phyloP scores from a whole-genome alignment of 2,888 invertebrate genomes.

The Drosophila kanekoi region DNA sequence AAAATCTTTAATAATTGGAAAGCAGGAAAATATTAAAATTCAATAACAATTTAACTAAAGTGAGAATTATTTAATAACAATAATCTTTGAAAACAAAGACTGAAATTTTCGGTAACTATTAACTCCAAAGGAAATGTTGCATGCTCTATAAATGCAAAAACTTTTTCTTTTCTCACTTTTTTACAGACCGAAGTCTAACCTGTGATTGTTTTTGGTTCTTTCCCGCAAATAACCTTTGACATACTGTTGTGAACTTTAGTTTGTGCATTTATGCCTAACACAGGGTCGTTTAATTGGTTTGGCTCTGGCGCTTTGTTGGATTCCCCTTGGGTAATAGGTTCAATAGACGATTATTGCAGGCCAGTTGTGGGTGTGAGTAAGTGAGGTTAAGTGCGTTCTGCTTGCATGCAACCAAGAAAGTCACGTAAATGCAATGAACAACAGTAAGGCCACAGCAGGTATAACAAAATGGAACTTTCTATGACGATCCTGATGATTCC shows the following conservation, averaged over 20 bases:
- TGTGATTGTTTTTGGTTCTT: neutral
- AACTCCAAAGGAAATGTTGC: too few species aligned
- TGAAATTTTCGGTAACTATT: too few species aligned
- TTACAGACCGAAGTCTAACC: too few species aligned
- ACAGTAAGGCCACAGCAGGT: slow-evolving; percentile 9
- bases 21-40: too few species aligned
- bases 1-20: too few species aligned
- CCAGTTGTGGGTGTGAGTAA: slow-evolving; percentile 42
- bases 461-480: slow-evolving; percentile 1
- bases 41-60: too few species aligned
- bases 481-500: slow-evolving; percentile 3
- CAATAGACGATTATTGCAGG: slow-evolving; percentile 74
- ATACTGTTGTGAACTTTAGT: slow-evolving; percentile 2
- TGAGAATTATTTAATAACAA: too few species aligned
- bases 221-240: slow-evolving; percentile 2
- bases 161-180: neutral
- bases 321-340: slow-evolving; percentile 64
- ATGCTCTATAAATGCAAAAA: neutral
- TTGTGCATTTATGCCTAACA: slow-evolving; percentile 10
- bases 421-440: slow-evolving; percentile 13
- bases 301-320: slow-evolving; percentile 65
- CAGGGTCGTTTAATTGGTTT: slow-evolving; percentile 28
- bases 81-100: too few species aligned
- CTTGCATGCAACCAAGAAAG: slow-evolving; percentile 13
- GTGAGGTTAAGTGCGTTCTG: slow-evolving; percentile 53